phyloP scores from a whole-genome alignment of 1,140 invertebrate species.

The Tetragonula clypearis region DNA sequence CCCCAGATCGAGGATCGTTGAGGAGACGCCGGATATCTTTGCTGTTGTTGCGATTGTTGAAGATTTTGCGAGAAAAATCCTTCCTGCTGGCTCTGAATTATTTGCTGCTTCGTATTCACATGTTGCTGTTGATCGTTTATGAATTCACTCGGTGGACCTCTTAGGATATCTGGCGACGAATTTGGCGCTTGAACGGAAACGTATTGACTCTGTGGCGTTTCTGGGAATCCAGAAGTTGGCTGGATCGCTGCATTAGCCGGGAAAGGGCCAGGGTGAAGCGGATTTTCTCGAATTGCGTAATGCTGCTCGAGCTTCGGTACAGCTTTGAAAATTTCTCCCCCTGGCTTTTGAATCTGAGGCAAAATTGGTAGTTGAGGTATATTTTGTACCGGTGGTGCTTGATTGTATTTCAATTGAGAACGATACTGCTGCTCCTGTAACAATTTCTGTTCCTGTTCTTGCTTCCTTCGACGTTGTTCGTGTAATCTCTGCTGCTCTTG shows the following conservation, averaged over 20 bases:
- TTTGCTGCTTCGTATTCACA: constrained; percentile 69
- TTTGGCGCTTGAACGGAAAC: constrained; percentile 68
- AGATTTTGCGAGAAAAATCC: constrained; percentile 70
- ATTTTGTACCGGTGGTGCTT: constrained; percentile 76
- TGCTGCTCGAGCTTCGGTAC: constrained; percentile 90
- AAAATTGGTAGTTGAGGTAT: constrained; percentile 70
- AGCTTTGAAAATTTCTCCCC: constrained; percentile 87
- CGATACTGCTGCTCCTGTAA: constrained; percentile 81
- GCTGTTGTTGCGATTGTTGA: constrained; percentile 43
- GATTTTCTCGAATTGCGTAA: constrained; percentile 80
- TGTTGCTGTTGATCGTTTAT: constrained; percentile 64
- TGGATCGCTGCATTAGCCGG: constrained; percentile 70
- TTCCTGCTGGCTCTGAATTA: constrained; percentile 65
- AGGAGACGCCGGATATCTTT: constrained; percentile 19
- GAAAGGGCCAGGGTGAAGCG: constrained; percentile 78
- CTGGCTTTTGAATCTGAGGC: constrained; percentile 81
- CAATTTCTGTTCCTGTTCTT: constrained; percentile 76
- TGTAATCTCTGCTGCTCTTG: constrained; percentile 62
- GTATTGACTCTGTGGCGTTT: constrained; percentile 62
- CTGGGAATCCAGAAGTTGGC: constrained; percentile 50
- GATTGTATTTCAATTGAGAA: constrained; percentile 76
- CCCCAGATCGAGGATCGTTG: constrained; percentile 73
- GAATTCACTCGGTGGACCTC: constrained; percentile 50
- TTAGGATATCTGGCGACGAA: constrained; percentile 47
- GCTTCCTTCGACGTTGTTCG: constrained; percentile 72